Conservation (phyloP, 2,888 invertebrate species). For the Philaethria dido region DNA sequence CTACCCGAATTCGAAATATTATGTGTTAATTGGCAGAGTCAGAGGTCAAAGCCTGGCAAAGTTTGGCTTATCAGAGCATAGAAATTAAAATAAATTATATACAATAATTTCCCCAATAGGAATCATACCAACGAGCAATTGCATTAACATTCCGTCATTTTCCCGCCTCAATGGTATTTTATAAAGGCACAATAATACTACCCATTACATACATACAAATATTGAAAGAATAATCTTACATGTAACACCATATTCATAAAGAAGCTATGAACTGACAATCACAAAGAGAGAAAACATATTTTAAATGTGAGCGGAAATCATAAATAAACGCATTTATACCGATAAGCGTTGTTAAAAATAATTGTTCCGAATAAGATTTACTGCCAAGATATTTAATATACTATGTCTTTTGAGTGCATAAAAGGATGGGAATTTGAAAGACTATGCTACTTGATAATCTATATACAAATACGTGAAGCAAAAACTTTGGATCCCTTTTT, state of each 20-base stretch:
- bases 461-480: no score
- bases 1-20: no score
- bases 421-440: neutral
- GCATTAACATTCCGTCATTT: no score
- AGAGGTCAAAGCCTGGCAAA: no score
- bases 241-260: constrained; percentile 13
- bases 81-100: no score
- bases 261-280: constrained; percentile 32
- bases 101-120: no score
- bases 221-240: constrained; percentile 17
- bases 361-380: constrained; percentile 41
- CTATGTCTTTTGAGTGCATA: neutral
- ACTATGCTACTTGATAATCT: neutral
- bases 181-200: neutral
- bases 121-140: no score
- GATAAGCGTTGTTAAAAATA: constrained; percentile 46
- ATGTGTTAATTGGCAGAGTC: no score
- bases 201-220: neutral
- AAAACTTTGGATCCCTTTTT: no score
- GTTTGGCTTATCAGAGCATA: no score
- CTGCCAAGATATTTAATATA: constrained; percentile 31
- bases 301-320: constrained; percentile 40
- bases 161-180: no score
- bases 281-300: constrained; percentile 38
- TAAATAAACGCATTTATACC: constrained; percentile 42